Evolutionary conservation across 2,113 vertebrate species (phyloP).

Genomic region (Furnarius figulus): DNA sequence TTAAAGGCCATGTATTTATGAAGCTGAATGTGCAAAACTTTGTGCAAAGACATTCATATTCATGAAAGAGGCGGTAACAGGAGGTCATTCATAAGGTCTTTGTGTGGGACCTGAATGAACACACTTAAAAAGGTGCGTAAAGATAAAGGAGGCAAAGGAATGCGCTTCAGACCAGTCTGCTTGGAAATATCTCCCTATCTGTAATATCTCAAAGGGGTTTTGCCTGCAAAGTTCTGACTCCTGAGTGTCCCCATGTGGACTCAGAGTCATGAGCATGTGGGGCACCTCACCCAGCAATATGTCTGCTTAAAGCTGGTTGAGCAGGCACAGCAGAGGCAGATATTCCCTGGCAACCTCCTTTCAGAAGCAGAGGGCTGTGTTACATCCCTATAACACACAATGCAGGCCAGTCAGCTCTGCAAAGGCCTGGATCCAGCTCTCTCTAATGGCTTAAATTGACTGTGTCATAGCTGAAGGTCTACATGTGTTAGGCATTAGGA

Average conservation of each 20-base stretch:
- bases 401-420: neutral
- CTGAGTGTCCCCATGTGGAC: accelerated
- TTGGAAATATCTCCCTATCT: neutral
- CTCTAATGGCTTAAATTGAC: neutral
- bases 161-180: neutral
- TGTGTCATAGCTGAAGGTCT: neutral
- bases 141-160: neutral
- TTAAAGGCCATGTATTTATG: neutral
- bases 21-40: neutral
- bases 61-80: neutral
- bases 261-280: accelerated
- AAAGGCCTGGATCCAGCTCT: neutral
- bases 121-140: neutral
- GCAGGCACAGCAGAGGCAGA: neutral
- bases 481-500: neutral
- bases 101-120: neutral
- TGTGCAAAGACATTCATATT: neutral
- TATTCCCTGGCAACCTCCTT: accelerated
- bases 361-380: accelerated
- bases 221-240: neutral
- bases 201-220: neutral
- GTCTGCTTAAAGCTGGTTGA: neutral
- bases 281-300: neutral
- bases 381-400: neutral
- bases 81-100: neutral